Evolutionary conservation across 2,113 vertebrate species (phyloP).

Genomic region (Balaeniceps rex): DNA sequence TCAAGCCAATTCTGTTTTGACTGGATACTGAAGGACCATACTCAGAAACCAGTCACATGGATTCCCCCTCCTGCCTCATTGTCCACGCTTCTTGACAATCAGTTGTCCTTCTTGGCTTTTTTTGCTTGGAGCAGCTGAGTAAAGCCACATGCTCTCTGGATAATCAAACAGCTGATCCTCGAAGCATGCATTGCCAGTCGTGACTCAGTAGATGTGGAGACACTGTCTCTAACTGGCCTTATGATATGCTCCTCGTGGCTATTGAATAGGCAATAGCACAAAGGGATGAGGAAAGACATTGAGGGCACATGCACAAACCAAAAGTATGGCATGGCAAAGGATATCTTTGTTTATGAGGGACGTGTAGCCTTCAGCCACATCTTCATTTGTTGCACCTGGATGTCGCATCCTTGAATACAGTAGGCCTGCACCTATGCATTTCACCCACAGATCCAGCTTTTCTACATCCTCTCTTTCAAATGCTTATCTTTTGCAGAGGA

Average conservation of each 20-base stretch:
- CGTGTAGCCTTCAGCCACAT: not conserved
- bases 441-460: not conserved
- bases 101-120: slow-evolving; percentile 37
- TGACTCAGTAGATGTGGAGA: slow-evolving; percentile 53
- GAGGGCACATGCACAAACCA: not conserved
- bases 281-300: slow-evolving; percentile 34
- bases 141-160: slow-evolving; percentile 44
- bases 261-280: slow-evolving; percentile 33
- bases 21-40: slow-evolving; percentile 33
- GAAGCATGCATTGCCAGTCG: not conserved
- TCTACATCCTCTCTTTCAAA: not conserved
- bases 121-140: slow-evolving; percentile 44
- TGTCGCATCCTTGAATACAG: not conserved
- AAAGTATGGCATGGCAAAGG: not conserved
- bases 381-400: not conserved
- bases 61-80: slow-evolving; percentile 30
- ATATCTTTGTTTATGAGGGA: not conserved
- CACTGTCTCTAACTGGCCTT: slow-evolving; percentile 28
- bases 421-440: not conserved
- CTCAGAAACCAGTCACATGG: slow-evolving; percentile 48
- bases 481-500: not conserved
- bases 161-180: slow-evolving; percentile 59
- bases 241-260: slow-evolving; percentile 33
- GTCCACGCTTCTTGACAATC: slow-evolving; percentile 16
- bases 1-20: slow-evolving; percentile 35